Base-by-base conservation (phyloP, 2,797 vertebrate species). In the Syndactyla subalaris region DNA sequence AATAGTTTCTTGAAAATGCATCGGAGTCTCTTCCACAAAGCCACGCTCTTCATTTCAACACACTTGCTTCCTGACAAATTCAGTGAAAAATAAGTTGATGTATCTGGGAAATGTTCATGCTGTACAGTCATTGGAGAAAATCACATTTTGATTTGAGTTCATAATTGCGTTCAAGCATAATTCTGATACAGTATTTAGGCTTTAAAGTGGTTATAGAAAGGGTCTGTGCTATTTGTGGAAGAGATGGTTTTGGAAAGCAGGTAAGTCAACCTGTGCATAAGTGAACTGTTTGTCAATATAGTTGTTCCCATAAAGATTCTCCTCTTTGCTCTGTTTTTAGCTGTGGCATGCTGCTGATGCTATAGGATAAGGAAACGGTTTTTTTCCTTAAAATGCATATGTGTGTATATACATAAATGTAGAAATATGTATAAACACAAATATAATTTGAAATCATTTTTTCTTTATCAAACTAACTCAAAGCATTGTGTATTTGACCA, bases 361-460 rank as follows among this genome's bases (percentile, higher is more conserved):
- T 97, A 95, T 95, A 97, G 98, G 98, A 98, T 98, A 98, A 98
- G 98, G 98, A 98, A 98, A 98, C 98, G 97, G 92, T 93, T 68
- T 81, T 76, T 92, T 95, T 85, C 86, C 89, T 96, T 97, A 94
- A 95, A 95, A 71, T 93, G 93, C 79, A 39, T 96, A 92, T 52
- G 52, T 71, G 85, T 97, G 93, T 96, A 67, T 96, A 96, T 98
- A 97, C 98, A 97, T 97, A 94, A 95, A 78, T 90, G 90, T 87
- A 79, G 46, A 67, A 93, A 78, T 78, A 87, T 96, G 94, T 97
- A 98, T 98, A 98, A 97, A 96, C 98, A 97, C 94, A 98, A 96
- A 97, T 95, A 97, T 98, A 72, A 86, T 95, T 96, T 97, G 72
- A 92, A 95, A 89, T 92, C 29, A 94, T 96, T 92, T 97, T 97